Conservation (phyloP, 2,797 vertebrate species). For the Falco berigora region DNA sequence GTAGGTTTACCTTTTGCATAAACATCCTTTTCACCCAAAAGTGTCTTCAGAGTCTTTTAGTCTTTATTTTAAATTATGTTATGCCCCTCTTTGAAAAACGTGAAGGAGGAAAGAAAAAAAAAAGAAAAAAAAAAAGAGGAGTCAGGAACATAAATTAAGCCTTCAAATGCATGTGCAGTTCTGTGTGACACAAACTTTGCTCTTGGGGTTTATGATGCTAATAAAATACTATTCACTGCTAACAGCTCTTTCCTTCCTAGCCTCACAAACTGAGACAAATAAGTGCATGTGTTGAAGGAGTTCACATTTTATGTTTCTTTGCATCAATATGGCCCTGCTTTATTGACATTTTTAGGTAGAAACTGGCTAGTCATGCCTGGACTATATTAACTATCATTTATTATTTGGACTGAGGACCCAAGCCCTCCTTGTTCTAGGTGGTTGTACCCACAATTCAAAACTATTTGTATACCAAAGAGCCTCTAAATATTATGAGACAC, state of each 20-base stretch:
- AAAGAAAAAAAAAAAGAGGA: neutral
- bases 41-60: neutral
- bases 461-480: neutral
- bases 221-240: slow-evolving; percentile 54
- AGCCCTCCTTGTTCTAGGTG: neutral
- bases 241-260: slow-evolving; percentile 49
- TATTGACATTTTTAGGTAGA: slow-evolving; percentile 36
- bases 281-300: slow-evolving; percentile 35
- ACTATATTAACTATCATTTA: slow-evolving; percentile 24
- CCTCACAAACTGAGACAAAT: slow-evolving; percentile 32
- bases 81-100: neutral
- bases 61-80: neutral
- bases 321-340: slow-evolving; percentile 8
- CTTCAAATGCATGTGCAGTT: slow-evolving; percentile 50
- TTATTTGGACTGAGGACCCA: neutral
- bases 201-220: slow-evolving; percentile 63
- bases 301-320: slow-evolving; percentile 51
- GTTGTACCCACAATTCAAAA: neutral
- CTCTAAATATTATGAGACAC: neutral
- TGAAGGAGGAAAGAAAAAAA: too few species aligned
- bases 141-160: slow-evolving; percentile 27
- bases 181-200: slow-evolving; percentile 65
- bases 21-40: neutral
- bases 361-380: neutral
- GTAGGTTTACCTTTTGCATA: neutral